Percentiles rank a stretch among this genome's conserved stretches.
Conservation (phyloP, 2,797 vertebrate species). For the Spinus pinus region DNA sequence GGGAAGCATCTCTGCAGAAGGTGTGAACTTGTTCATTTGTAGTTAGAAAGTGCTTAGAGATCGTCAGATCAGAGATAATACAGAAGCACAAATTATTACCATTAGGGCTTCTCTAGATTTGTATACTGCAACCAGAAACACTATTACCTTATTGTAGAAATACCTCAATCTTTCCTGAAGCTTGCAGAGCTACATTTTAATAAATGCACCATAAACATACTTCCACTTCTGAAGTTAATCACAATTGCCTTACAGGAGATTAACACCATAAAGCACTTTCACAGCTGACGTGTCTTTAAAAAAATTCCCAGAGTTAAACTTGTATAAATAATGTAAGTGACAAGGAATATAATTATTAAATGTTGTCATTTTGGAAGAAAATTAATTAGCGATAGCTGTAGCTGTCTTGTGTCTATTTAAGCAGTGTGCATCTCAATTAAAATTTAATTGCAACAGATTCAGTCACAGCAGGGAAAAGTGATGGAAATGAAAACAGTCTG, state of each 20-base stretch:
- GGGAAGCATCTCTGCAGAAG: neutral
- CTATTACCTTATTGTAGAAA: neutral
- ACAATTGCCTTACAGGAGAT: slow-evolving; percentile 31
- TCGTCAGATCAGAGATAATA: neutral
- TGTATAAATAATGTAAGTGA: slow-evolving; percentile 62
- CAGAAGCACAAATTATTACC: neutral
- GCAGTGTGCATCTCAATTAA: slow-evolving; percentile 78
- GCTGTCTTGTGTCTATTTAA: slow-evolving; percentile 77
- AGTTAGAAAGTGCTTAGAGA: neutral
- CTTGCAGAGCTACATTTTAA: neutral
- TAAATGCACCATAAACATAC: neutral
- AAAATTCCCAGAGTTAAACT: slow-evolving; percentile 52
- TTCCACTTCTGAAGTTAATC: slow-evolving; percentile 18
- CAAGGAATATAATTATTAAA: slow-evolving; percentile 75
- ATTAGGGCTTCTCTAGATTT: neutral
- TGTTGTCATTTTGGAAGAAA: slow-evolving; percentile 77
- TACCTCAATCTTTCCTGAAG: neutral
- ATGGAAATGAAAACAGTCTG: slow-evolving; percentile 51
- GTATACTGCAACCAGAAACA: neutral
- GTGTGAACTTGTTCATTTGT: accelerated
- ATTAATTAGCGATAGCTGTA: slow-evolving; percentile 78
- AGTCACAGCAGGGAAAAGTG: slow-evolving; percentile 71
- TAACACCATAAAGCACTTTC: slow-evolving; percentile 52
- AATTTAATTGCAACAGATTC: slow-evolving; percentile 77
- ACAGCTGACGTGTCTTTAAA: slow-evolving; percentile 28